These are phyloP conservation scores for Istiophorus platypterus DNA, from an alignment of 2,113 vertebrate genomes.

Conservation along the genomic window DNA sequence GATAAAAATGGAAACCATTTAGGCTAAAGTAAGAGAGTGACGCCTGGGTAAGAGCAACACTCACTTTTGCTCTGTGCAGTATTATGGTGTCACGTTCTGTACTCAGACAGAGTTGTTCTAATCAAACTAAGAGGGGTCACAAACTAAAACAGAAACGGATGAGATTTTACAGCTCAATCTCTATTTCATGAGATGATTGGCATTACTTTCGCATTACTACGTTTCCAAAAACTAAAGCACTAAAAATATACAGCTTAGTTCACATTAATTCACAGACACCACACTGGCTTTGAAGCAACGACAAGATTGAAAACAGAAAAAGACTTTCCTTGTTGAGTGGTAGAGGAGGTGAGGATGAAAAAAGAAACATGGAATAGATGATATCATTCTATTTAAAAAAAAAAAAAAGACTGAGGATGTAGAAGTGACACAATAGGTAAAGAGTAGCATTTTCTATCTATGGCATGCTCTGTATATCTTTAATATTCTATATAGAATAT, in stretches of 20 bases:
- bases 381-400: constrained; percentile 51
- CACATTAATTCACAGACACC: constrained; percentile 45
- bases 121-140: constrained; percentile 42
- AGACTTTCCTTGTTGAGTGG: constrained; percentile 50
- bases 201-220: background rate
- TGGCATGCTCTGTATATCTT: background rate
- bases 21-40: constrained; percentile 29
- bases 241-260: constrained; percentile 44
- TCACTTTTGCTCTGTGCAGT: constrained; percentile 6
- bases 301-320: constrained; percentile 49
- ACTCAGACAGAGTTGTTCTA: constrained; percentile 22
- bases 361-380: constrained; percentile 47
- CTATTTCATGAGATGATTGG: constrained; percentile 34
- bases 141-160: constrained; percentile 25
- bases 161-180: background rate
- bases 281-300: constrained; percentile 56
- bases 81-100: constrained; percentile 28
- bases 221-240: constrained; percentile 15
- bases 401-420: constrained; percentile 40
- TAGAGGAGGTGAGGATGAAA: constrained; percentile 13
- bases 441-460: constrained; percentile 3
- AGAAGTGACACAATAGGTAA: constrained; percentile 19
- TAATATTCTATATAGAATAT: background rate
- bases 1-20: constrained; percentile 51
- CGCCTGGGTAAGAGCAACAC: constrained; percentile 22